A percentile compares a stretch with the other conserved stretches of the same genome.
Evolutionary conservation across 2,113 vertebrate species (phyloP).

Genomic region (Pithys albifrons): DNA sequence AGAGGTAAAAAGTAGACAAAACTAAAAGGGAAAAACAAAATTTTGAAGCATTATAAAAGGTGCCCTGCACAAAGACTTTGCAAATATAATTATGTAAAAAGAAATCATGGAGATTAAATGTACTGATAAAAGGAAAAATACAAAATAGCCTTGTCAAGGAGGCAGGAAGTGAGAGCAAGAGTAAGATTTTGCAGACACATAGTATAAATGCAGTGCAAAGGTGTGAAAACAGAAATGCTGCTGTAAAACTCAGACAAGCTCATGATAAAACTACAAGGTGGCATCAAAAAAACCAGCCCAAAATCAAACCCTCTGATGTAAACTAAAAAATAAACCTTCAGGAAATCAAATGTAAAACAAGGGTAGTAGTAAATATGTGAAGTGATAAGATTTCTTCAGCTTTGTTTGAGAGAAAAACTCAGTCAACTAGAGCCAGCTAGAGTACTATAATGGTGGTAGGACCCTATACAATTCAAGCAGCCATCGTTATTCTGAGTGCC

Average conservation of each 20-base stretch:
- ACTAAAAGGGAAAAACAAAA: neutral
- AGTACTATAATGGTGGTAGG: neutral
- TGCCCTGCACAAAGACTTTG: neutral
- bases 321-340: neutral
- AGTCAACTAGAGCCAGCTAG: neutral
- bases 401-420: neutral
- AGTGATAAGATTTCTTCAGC: neutral
- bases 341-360: slow-evolving; percentile 18
- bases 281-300: neutral
- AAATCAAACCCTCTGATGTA: neutral
- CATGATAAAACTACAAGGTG: neutral
- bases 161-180: neutral
- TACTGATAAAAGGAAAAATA: neutral
- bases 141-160: neutral
- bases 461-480: neutral
- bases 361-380: neutral
- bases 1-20: neutral
- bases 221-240: neutral
- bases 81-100: neutral
- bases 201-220: neutral
- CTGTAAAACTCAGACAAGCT: neutral
- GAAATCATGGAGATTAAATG: neutral
- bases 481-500: neutral
- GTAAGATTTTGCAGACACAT: neutral
- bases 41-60: neutral